Percentiles rank a stretch among this genome's conserved stretches.
These are phyloP conservation scores for Platycercus adscitus DNA, from an alignment of 2,113 vertebrate species.

Conservation along the genomic window DNA sequence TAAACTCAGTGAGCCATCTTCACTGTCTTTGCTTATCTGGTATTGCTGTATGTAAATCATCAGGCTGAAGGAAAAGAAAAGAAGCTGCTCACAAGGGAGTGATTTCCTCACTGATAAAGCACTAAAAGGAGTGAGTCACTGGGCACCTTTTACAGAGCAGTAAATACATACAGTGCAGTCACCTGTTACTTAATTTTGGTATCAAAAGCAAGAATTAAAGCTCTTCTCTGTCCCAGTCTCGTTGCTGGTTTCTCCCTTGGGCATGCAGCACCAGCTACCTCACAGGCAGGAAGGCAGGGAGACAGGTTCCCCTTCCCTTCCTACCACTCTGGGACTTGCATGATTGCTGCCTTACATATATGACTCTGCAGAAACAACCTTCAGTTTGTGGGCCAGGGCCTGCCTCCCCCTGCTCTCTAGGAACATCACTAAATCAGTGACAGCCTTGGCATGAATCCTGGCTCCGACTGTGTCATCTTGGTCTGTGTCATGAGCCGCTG, in stretches of 20 bases:
- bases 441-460: constrained; percentile 13
- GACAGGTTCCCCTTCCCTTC: neutral
- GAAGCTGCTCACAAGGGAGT: neutral
- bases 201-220: neutral
- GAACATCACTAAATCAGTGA: constrained; percentile 38
- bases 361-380: constrained; percentile 18
- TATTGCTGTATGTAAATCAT: neutral
- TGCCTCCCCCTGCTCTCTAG: constrained; percentile 48
- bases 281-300: neutral
- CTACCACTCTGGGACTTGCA: neutral
- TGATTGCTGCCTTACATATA: constrained; percentile 10
- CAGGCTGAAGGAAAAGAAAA: neutral
- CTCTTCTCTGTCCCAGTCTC: neutral
- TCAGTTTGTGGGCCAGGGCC: neutral
- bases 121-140: neutral
- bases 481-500: neutral
- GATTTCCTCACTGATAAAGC: neutral
- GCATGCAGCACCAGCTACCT: neutral
- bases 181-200: neutral
- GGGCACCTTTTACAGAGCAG: neutral
- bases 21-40: neutral
- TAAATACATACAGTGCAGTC: neutral
- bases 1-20: neutral
- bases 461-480: constrained; percentile 7
- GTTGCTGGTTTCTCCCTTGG: neutral